Evolutionary conservation across 2,888 invertebrate species (phyloP).

Genomic region (Heteromurus nitidus): DNA sequence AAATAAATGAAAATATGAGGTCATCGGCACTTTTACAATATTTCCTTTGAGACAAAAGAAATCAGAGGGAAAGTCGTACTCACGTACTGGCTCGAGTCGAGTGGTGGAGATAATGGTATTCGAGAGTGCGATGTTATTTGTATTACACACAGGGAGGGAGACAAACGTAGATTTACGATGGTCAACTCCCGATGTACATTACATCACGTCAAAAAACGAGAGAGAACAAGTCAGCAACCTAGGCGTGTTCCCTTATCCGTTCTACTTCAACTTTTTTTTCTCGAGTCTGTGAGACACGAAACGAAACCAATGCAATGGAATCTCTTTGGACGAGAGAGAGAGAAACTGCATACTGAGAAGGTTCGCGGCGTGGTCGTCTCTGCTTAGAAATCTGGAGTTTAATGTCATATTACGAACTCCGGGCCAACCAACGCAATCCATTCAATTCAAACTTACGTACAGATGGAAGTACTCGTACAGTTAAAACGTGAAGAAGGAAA

Average conservation of each 20-base stretch:
- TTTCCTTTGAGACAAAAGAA: too few species aligned
- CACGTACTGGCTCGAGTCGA: too few species aligned
- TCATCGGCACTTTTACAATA: too few species aligned
- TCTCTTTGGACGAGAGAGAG: too few species aligned
- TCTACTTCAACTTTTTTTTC: background rate
- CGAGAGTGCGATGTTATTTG: background rate
- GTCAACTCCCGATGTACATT: slow-evolving; percentile 51
- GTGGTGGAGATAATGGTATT: background rate
- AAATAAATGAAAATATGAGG: too few species aligned
- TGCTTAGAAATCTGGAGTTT: slow-evolving; percentile 51
- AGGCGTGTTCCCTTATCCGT: background rate
- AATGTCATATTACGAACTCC: slow-evolving; percentile 59
- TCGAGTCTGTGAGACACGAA: too few species aligned
- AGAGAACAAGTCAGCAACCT: slow-evolving; percentile 20
- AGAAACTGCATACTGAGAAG: slow-evolving; percentile 1
- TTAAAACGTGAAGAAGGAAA: background rate
- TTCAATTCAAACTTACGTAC: slow-evolving; percentile 41
- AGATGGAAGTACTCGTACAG: background rate
- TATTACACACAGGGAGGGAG: background rate
- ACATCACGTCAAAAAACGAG: slow-evolving; percentile 1
- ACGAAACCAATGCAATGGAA: background rate
- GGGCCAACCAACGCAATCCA: slow-evolving; percentile 38
- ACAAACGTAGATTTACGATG: slow-evolving; percentile 61
- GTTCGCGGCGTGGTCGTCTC: background rate
- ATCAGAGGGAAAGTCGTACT: too few species aligned